phyloP scores from a whole-genome alignment of 2,888 invertebrate genomes.

The Idaea aversata region DNA sequence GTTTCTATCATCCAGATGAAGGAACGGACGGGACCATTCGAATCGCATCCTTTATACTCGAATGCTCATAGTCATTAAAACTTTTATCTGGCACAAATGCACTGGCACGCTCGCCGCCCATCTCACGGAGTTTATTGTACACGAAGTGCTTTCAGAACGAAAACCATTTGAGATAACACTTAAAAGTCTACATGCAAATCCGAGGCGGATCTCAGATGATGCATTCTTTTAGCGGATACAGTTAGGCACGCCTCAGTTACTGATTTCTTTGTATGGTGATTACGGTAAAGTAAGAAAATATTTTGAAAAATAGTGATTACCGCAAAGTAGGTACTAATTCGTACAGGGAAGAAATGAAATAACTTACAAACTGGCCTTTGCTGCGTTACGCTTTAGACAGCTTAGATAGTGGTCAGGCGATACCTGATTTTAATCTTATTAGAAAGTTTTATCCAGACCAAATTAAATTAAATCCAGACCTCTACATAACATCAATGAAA shows the following conservation, averaged over 20 bases:
- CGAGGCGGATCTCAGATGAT: conserved; percentile 17
- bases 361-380: too few relatives aligned
- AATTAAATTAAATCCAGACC: background rate
- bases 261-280: conserved; percentile 3
- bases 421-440: too few relatives aligned
- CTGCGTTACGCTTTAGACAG: too few relatives aligned
- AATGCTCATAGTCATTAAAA: conserved; percentile 60
- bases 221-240: conserved; percentile 20
- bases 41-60: conserved; percentile 52
- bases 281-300: background rate
- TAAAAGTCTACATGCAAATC: conserved; percentile 42
- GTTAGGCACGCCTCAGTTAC: conserved; percentile 2
- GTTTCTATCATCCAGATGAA: conserved; percentile 46
- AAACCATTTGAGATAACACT: conserved; percentile 51
- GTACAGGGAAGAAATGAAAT: too few relatives aligned
- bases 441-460: background rate
- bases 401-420: too few relatives aligned
- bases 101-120: conserved; percentile 40
- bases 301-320: background rate
- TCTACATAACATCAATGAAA: conserved; percentile 3
- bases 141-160: conserved; percentile 48
- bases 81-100: conserved; percentile 61
- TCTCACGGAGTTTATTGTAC: conserved; percentile 47
- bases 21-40: conserved; percentile 38
- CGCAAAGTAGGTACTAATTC: too few relatives aligned